Evolutionary conservation across 2,797 vertebrate species (phyloP), one percentile per base, ranked within the genome.

Genomic region (Macropus fuliginosus): DNA sequence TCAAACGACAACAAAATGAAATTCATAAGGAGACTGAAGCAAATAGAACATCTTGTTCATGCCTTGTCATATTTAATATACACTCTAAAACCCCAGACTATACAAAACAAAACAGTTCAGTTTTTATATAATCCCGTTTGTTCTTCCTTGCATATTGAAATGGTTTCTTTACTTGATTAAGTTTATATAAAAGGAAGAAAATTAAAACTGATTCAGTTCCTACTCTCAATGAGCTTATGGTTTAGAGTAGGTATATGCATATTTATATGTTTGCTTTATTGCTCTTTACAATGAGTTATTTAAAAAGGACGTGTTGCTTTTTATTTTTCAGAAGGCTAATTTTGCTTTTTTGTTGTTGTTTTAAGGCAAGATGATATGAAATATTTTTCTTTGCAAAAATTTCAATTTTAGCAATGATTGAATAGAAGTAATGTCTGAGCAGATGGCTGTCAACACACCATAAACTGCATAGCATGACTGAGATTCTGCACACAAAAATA

Each of bases 391-490:
- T 97, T 94, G 52, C 96, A 96, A 97, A 95, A 50, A 96, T 54
- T 97, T 97, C 95, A 95, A 90, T 90, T 97, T 97, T 94, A 98
- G 97, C 97, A 96, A 92, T 93, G 55, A 96, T 95, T 98, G 94
- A 98, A 97, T 11, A 92, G 91, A 98, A 98, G 97, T 40, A 94
- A 97, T 66, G 81, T 95, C 96, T 97, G 96, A 98, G 96, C 98
- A 98, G 98, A 98, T 98, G 98, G 98, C 93, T 98, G 97, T 97
- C 98, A 98, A 96, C 96, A 98, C 97, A 98, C 95, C 97, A 97
- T 52, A 95, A 98, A 98, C 97, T 98, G 92, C 11, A 28, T 87
- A 97, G 92, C 93, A 94, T 46, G 92, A 91, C 96, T 98, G 97
- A 98, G 98, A 98, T 98, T 97, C 97, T 98, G 96, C 96, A 91